A percentile compares a stretch with the other conserved stretches of the same genome.
These are phyloP conservation scores for Monoplex corrugatus DNA, from an alignment of 2,888 invertebrate genomes.

Conservation along the genomic window DNA sequence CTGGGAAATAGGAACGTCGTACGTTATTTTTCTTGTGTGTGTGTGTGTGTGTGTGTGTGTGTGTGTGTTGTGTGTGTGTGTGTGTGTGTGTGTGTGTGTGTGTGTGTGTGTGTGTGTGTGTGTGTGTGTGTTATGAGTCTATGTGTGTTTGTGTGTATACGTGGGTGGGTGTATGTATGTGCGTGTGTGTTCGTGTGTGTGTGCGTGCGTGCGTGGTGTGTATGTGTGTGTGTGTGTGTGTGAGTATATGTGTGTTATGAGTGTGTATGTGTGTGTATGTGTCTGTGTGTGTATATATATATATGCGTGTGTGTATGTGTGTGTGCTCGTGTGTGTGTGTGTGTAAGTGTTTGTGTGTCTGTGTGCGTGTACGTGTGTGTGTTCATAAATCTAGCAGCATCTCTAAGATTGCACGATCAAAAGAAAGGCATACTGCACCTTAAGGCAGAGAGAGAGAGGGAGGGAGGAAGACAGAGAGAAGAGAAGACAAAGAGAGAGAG, in stretches of 20 bases:
- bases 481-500: neutral
- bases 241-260: no score
- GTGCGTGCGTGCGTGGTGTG: no score
- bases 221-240: no score
- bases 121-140: neutral
- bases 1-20: no score
- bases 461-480: neutral
- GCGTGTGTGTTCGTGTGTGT: no score
- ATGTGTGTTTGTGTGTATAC: neutral
- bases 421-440: neutral
- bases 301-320: neutral
- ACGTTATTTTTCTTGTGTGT: no score
- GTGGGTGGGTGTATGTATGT: neutral
- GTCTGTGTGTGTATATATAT: neutral
- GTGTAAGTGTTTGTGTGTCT: neutral
- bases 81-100: conserved; percentile 42
- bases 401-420: neutral
- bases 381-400: neutral
- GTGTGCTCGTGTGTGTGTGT: neutral
- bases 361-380: neutral
- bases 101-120: conserved; percentile 3
- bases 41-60: neutral
- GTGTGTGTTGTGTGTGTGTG: conserved; percentile 28
- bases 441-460: no score
- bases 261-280: neutral